Evolutionary conservation across 2,113 vertebrate genomes (phyloP).

Genomic region (Cyprinodon variegatus): DNA sequence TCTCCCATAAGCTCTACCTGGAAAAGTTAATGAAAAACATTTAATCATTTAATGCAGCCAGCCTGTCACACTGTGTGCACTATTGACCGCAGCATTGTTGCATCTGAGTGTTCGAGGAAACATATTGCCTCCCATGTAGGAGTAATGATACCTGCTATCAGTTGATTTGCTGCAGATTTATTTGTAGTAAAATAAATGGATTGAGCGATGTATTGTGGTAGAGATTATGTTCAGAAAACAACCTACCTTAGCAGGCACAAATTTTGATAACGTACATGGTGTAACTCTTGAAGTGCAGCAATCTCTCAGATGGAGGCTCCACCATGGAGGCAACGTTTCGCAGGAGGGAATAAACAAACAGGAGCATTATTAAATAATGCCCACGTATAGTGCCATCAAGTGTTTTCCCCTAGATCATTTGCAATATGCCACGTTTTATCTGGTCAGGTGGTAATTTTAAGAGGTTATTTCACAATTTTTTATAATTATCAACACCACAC

Average conservation of each 20-base stretch:
- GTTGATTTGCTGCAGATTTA: constrained; percentile 9
- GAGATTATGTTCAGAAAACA: constrained; percentile 11
- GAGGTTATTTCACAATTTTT: no score
- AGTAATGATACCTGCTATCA: constrained; percentile 41
- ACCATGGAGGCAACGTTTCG: background rate
- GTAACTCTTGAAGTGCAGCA: background rate
- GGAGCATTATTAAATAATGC: no score
- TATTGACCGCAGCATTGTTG: constrained; percentile 47
- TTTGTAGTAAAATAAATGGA: constrained; percentile 29
- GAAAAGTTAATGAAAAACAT: constrained; percentile 59
- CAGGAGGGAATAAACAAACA: background rate
- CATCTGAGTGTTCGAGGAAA: constrained; percentile 35
- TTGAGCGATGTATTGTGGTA: constrained; percentile 21
- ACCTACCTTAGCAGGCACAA: constrained; percentile 4
- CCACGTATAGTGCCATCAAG: no score
- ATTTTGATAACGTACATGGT: constrained; percentile 19
- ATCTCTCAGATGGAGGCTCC: constrained; percentile 10
- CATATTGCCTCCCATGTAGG: constrained; percentile 29
- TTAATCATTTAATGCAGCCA: constrained; percentile 52
- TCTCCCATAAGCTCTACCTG: constrained; percentile 45
- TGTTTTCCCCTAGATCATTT: no score
- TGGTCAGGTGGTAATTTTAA: no score
- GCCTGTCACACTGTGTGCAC: constrained; percentile 36
- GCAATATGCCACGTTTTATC: no score
- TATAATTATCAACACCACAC: no score